These are phyloP conservation scores for Heliconius melpomene DNA, from an alignment of 1,140 invertebrate species.

Conservation along the genomic window DNA sequence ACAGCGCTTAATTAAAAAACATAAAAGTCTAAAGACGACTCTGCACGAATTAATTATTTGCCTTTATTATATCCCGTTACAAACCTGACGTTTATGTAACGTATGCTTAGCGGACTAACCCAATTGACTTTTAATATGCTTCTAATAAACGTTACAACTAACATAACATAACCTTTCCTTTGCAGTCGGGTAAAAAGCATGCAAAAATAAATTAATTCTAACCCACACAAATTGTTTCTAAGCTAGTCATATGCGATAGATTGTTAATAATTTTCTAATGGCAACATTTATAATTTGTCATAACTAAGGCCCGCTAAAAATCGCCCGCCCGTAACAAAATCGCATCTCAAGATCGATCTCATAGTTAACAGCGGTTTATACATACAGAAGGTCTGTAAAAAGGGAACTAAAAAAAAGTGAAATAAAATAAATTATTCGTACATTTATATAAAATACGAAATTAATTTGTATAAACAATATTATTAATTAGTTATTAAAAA, in stretches of 20 bases:
- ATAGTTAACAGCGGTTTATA: too few species aligned
- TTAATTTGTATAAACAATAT: background rate
- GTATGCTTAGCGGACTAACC: background rate
- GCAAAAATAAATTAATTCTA: too few species aligned
- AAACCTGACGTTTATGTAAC: conserved; percentile 1
- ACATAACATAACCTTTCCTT: background rate
- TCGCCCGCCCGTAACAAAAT: too few species aligned
- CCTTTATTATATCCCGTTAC: conserved; percentile 13
- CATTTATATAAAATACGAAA: too few species aligned
- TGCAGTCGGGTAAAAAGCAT: background rate
- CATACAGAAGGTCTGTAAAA: too few species aligned
- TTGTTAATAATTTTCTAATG: too few species aligned
- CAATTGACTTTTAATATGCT: background rate
- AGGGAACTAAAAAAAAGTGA: too few species aligned
- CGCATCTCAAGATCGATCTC: too few species aligned
- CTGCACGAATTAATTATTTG: conserved; percentile 49
- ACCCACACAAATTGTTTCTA: background rate
- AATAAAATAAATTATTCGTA: too few species aligned
- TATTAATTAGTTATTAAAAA: background rate
- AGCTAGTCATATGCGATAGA: background rate
- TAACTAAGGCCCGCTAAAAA: too few species aligned
- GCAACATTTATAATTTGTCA: too few species aligned
- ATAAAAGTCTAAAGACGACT: conserved; percentile 70
- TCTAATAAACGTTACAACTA: background rate
- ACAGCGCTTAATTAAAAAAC: conserved; percentile 43